A percentile compares a stretch with the other conserved stretches of the same genome.
These are phyloP conservation scores for Nannoperca australis DNA, from an alignment of 2,797 vertebrate species.

Conservation along the genomic window DNA sequence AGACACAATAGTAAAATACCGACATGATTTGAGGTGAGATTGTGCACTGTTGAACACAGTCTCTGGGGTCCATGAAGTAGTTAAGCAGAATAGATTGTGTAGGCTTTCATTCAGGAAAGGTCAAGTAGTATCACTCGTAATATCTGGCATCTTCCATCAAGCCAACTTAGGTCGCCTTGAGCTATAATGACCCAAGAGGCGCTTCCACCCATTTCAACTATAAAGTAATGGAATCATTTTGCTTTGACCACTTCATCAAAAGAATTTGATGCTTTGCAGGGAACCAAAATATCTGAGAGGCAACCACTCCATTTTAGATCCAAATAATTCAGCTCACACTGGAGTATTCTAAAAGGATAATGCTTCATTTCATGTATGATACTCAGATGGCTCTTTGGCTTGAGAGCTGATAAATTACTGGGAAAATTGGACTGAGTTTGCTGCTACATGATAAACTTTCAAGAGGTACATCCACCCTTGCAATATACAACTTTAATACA, in stretches of 20 bases:
- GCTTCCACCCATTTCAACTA: conserved; percentile 21
- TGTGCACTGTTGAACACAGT: not conserved
- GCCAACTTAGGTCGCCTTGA: not conserved
- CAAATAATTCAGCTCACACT: conserved; percentile 31
- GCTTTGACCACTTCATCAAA: conserved; percentile 48
- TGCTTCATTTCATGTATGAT: conserved; percentile 35
- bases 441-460: conserved; percentile 18
- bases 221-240: conserved; percentile 43
- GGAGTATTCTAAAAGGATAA: conserved; percentile 39
- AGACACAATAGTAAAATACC: too few species aligned
- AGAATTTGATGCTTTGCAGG: conserved; percentile 24
- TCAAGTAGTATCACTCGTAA: conserved; percentile 46
- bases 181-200: conserved; percentile 41
- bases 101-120: conserved; percentile 35
- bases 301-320: conserved; percentile 18
- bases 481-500: not conserved
- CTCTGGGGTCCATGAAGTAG: conserved; percentile 6
- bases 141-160: conserved; percentile 49
- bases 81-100: conserved; percentile 13
- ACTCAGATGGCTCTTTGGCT: conserved; percentile 33
- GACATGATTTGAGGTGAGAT: conserved; percentile 2
- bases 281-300: conserved; percentile 14
- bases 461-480: not conserved
- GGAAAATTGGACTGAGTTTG: conserved; percentile 23
- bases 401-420: conserved; percentile 29